Evolutionary conservation across 2,113 vertebrate species (phyloP).

Genomic region (Rhinichthys klamathensis): DNA sequence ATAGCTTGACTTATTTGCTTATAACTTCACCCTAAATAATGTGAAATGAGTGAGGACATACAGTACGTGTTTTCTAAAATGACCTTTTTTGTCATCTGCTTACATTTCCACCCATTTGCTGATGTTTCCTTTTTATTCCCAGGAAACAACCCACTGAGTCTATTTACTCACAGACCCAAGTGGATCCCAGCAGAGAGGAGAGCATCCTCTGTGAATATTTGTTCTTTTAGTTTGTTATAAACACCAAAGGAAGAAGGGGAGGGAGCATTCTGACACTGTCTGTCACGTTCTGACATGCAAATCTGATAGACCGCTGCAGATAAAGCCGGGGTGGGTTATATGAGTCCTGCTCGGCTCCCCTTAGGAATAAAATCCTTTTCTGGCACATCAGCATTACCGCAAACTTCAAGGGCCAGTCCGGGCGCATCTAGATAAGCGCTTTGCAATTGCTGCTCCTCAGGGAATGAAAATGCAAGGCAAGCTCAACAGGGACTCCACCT

Average conservation of each 20-base stretch:
- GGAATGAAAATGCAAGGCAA: slow-evolving; percentile 30
- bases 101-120: not conserved
- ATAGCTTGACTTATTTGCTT: too few species aligned
- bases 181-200: slow-evolving; percentile 4
- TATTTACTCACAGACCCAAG: slow-evolving; percentile 17
- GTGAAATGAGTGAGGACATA: not conserved
- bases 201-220: not conserved
- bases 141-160: not conserved
- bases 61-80: not conserved
- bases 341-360: slow-evolving; percentile 10
- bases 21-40: not conserved
- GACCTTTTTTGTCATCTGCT: not conserved
- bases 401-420: slow-evolving; percentile 31
- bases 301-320: slow-evolving; percentile 32
- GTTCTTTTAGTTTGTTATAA: slow-evolving; percentile 16
- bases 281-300: slow-evolving; percentile 50
- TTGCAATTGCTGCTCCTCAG: slow-evolving; percentile 21
- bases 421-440: slow-evolving; percentile 44
- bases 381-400: slow-evolving; percentile 43
- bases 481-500: slow-evolving; percentile 36
- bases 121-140: not conserved
- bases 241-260: slow-evolving; percentile 19
- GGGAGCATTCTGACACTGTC: not conserved
- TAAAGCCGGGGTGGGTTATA: slow-evolving; percentile 44
- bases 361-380: slow-evolving; percentile 23